A percentile compares a stretch with the other conserved stretches of the same genome.
phyloP scores from a whole-genome alignment of 2,888 invertebrate species.

The Scaptomyza reducta region DNA sequence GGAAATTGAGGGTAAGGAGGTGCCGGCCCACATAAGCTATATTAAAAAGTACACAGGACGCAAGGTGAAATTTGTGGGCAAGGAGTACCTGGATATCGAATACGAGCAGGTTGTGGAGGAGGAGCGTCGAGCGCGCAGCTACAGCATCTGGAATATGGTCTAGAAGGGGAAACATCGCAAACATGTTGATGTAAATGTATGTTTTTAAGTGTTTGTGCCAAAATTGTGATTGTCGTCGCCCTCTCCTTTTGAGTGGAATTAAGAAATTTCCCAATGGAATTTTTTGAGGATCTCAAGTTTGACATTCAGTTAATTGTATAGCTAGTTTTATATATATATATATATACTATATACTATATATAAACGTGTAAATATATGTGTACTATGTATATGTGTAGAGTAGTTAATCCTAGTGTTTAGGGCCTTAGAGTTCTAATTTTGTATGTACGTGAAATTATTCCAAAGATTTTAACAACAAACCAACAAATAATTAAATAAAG shows the following conservation, averaged over 20 bases:
- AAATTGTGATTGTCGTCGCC: conserved; percentile 37
- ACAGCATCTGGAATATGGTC: conserved; percentile 84
- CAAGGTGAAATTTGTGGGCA: conserved; percentile 83
- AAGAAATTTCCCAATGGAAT: conserved; percentile 63
- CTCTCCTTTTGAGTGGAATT: conserved; percentile 71
- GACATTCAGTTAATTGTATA: conserved; percentile 77
- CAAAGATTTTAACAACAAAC: conserved; percentile 41
- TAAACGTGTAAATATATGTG: conserved; percentile 35
- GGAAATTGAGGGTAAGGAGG: conserved; percentile 82
- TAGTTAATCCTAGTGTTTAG: conserved; percentile 63
- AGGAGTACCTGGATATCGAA: conserved; percentile 84
- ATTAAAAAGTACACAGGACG: conserved; percentile 83
- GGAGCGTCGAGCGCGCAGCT: conserved; percentile 79
- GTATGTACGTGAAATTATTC: conserved; percentile 65
- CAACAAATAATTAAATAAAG: conserved; percentile 5
- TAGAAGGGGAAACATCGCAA: conserved; percentile 17
- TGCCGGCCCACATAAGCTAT: conserved; percentile 83
- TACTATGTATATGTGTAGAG: conserved; percentile 27
- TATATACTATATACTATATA: conserved; percentile 10
- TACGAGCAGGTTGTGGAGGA: conserved; percentile 83
- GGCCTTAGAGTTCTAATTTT: conserved; percentile 31
- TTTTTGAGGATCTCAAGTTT: conserved; percentile 80
- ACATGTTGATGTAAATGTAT: neutral
- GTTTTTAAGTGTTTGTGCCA: conserved; percentile 31
- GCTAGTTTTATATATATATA: conserved; percentile 36